Evolutionary conservation across 2,797 vertebrate species (phyloP).

Genomic region (Galagoides demidoff): DNA sequence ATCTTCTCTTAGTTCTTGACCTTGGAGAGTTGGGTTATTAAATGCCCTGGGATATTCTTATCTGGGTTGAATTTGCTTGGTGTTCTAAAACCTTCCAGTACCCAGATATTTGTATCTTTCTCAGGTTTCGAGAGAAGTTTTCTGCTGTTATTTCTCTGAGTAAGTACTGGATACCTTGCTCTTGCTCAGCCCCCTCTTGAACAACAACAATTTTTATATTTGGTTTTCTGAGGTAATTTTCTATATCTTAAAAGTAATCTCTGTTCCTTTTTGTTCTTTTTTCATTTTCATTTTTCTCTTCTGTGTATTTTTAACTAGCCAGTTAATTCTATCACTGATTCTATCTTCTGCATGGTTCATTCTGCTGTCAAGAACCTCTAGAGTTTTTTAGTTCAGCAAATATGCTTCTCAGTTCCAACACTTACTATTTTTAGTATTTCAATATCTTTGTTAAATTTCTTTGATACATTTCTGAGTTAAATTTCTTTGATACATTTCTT

Average conservation of each 20-base stretch:
- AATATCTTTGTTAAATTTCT: background rate
- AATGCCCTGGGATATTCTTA: background rate
- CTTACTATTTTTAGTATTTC: background rate
- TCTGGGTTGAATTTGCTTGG: background rate
- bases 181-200: background rate
- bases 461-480: background rate
- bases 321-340: background rate
- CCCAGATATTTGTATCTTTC: background rate
- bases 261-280: background rate
- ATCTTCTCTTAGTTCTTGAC: background rate
- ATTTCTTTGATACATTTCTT: background rate
- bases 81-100: background rate
- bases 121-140: background rate
- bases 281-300: background rate
- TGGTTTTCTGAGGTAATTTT: background rate
- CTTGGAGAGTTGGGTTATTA: background rate
- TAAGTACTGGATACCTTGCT: background rate
- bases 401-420: background rate
- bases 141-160: background rate
- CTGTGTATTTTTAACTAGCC: background rate
- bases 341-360: background rate
- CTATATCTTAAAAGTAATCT: background rate
- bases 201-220: background rate
- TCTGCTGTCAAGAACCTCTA: background rate
- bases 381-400: background rate